Percentiles rank a stretch among this genome's conserved stretches.
Conservation (phyloP, 1,140 invertebrate genomes). For the Drusus annulatus region DNA sequence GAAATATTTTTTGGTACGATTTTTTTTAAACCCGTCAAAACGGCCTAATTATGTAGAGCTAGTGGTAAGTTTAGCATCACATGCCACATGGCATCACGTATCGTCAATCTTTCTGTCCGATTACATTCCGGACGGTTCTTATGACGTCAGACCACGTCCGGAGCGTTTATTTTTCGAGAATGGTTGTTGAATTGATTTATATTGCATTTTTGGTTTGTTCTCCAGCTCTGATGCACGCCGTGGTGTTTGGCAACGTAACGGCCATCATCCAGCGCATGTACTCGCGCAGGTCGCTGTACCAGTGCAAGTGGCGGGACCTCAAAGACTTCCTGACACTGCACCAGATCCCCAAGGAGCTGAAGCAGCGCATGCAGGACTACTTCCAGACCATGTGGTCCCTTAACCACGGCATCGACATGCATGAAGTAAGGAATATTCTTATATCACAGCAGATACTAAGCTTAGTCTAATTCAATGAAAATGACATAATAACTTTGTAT, state of each 20-base stretch:
- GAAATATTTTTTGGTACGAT: too few species aligned
- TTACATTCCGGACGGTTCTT: too few species aligned
- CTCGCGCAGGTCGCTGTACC: constrained; percentile 95
- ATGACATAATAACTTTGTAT: too few species aligned
- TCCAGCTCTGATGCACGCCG: constrained; percentile 96
- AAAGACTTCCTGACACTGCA: constrained; percentile 98
- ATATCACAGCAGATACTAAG: background rate
- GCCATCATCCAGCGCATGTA: constrained; percentile 99
- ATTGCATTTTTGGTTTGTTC: constrained; percentile 51
- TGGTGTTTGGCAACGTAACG: constrained; percentile 99
- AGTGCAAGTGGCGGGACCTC: constrained; percentile 95
- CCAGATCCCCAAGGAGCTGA: constrained; percentile 95
- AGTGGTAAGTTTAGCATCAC: too few species aligned
- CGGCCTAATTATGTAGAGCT: too few species aligned
- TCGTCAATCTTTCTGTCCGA: too few species aligned
- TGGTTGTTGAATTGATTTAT: too few species aligned
- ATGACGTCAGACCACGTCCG: too few species aligned
- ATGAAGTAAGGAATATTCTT: constrained; percentile 80
- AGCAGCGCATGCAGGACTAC: constrained; percentile 98
- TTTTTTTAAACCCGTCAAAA: too few species aligned
- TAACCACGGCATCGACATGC: constrained; percentile 98
- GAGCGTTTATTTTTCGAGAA: too few species aligned
- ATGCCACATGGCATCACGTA: too few species aligned
- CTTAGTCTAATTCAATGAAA: too few species aligned
- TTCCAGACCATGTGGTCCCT: constrained; percentile 99